Conservation (phyloP, 2,888 invertebrate species). For the Oligia fasciuncula region DNA sequence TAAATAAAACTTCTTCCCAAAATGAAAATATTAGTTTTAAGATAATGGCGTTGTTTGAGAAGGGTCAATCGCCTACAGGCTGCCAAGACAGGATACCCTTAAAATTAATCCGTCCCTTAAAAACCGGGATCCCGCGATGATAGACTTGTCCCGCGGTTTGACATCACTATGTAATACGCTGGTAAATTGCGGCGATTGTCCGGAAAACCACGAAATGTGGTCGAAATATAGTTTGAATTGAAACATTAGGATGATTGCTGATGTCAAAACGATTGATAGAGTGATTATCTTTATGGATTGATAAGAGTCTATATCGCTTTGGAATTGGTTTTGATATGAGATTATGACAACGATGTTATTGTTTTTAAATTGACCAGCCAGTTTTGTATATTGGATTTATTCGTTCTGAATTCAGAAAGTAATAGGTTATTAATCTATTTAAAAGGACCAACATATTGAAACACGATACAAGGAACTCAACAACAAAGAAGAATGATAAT, state of each 20-base stretch:
- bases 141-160: constrained; percentile 39
- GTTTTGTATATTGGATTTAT: neutral
- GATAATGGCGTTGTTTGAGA: constrained; percentile 52
- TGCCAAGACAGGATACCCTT: constrained; percentile 38
- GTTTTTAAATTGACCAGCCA: constrained; percentile 17
- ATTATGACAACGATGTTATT: constrained; percentile 17
- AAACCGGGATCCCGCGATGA: constrained; percentile 45
- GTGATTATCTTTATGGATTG: constrained; percentile 29
- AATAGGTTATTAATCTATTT: neutral
- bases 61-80: constrained; percentile 53
- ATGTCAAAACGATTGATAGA: constrained; percentile 31
- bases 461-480: neutral
- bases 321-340: constrained; percentile 25
- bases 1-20: constrained; percentile 14
- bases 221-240: constrained; percentile 48
- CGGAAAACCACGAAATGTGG: constrained; percentile 30
- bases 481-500: neutral
- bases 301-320: constrained; percentile 4
- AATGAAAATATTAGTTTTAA: constrained; percentile 51
- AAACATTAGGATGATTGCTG: constrained; percentile 40
- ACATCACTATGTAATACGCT: constrained; percentile 51
- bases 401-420: neutral
- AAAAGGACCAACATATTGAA: neutral
- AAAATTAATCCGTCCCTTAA: constrained; percentile 59
- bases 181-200: constrained; percentile 57